Evolutionary conservation across 2,797 vertebrate species (phyloP).

Genomic region (Argentina silus): DNA sequence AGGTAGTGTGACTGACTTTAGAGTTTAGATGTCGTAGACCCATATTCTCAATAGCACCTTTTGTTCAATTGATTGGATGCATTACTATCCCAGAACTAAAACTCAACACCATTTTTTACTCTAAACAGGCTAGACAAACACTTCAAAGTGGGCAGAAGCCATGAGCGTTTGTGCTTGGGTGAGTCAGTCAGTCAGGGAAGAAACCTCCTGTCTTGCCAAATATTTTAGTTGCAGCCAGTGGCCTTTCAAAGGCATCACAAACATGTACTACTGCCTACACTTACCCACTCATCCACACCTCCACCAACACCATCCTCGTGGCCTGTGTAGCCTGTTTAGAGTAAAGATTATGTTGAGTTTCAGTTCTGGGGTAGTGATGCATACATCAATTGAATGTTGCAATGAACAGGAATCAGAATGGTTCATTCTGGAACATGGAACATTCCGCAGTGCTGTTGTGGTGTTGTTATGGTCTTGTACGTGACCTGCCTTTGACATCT

Average conservation of each 20-base stretch:
- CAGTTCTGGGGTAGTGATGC: background rate
- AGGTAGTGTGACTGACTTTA: too few relatives aligned
- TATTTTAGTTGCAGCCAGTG: background rate
- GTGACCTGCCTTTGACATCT: conserved; percentile 34
- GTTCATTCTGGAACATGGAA: background rate
- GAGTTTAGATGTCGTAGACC: too few relatives aligned
- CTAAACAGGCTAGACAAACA: background rate
- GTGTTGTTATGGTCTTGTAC: conserved; percentile 18
- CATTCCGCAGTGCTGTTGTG: conserved; percentile 20
- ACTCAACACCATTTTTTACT: too few relatives aligned
- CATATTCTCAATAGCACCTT: too few relatives aligned
- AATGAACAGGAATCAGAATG: too few relatives aligned
- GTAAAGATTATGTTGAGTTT: background rate
- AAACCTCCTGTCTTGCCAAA: background rate
- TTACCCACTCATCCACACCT: background rate
- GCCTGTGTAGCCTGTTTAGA: background rate
- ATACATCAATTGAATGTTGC: background rate
- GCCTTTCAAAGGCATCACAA: background rate
- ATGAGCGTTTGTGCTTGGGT: background rate
- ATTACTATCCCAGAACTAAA: too few relatives aligned
- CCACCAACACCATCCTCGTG: background rate
- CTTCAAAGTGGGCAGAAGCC: background rate
- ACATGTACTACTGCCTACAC: background rate
- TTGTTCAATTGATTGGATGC: too few relatives aligned
- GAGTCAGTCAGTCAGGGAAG: conserved; percentile 1